phyloP scores from a whole-genome alignment of 2,113 vertebrate species.

The Copsychus sechellarum region DNA sequence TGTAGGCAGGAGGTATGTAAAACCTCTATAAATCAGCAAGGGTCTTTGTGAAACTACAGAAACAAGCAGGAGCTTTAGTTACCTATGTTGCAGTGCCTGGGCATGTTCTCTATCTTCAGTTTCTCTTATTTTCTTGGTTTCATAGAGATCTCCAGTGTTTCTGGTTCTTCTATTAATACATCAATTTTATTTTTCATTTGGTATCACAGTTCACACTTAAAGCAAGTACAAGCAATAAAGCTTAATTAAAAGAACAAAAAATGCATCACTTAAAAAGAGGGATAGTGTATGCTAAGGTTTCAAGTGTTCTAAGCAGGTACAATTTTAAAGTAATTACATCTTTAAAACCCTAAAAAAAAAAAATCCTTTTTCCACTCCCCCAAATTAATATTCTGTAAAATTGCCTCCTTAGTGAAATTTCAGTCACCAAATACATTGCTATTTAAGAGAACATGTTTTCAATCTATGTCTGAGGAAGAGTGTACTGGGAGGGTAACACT shows the following conservation, averaged over 20 bases:
- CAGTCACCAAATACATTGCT: background rate
- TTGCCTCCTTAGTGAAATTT: slow-evolving; percentile 12
- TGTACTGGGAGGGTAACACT: background rate
- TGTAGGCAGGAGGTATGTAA: background rate
- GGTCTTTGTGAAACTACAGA: background rate
- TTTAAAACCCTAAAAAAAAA: background rate
- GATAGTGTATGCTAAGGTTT: background rate
- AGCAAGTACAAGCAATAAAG: slow-evolving; percentile 1
- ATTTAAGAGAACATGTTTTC: background rate
- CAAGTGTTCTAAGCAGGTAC: background rate
- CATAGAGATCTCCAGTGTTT: background rate
- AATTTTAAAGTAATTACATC: background rate
- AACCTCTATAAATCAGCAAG: background rate
- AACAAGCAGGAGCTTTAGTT: background rate
- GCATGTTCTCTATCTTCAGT: background rate
- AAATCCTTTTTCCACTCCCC: background rate
- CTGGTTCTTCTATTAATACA: background rate
- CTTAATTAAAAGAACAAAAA: background rate
- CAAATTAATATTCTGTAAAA: background rate
- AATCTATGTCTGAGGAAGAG: background rate
- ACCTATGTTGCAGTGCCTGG: background rate
- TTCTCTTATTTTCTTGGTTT: background rate
- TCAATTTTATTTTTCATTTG: background rate
- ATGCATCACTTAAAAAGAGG: background rate
- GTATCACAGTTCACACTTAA: background rate